phyloP scores from a whole-genome alignment of 2,888 invertebrate species.

The Caenorhabditis japonica region DNA sequence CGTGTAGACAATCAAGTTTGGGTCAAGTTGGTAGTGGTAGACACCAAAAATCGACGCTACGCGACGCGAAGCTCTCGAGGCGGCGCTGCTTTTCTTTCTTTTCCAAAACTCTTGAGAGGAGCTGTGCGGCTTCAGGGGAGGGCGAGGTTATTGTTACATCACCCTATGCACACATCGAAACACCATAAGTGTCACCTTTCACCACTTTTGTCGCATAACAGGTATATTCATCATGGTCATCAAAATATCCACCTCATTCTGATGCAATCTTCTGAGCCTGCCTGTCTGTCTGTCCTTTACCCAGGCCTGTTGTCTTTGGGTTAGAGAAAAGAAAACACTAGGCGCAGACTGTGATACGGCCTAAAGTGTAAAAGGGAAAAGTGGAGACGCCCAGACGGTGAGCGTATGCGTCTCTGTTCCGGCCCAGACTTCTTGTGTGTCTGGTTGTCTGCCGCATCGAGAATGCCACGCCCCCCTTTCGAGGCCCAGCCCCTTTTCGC shows the following conservation, averaged over 20 bases:
- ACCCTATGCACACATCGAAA: too few relatives aligned
- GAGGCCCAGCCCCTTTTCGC: constrained; percentile 53
- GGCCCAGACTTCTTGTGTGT: constrained; percentile 8
- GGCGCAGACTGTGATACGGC: constrained; percentile 19
- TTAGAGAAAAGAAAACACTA: constrained; percentile 14
- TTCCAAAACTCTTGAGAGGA: too few relatives aligned
- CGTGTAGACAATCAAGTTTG: too few relatives aligned
- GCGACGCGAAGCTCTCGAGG: too few relatives aligned
- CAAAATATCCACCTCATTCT: constrained; percentile 11
- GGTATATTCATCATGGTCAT: too few relatives aligned
- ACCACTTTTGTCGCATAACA: too few relatives aligned
- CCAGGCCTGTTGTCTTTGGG: constrained; percentile 9
- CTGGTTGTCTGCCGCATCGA: constrained; percentile 10
- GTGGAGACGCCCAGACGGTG: constrained; percentile 7
- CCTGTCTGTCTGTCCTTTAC: constrained; percentile 13
- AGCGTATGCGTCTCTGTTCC: constrained; percentile 27
- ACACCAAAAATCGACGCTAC: constrained; percentile 36
- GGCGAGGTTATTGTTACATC: too few relatives aligned
- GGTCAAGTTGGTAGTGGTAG: too few relatives aligned
- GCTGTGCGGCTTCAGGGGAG: too few relatives aligned
- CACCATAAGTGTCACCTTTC: too few relatives aligned
- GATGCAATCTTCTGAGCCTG: constrained; percentile 47
- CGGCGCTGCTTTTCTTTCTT: too few relatives aligned
- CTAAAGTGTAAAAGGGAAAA: background rate
- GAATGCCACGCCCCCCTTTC: constrained; percentile 12